A percentile compares a stretch with the other conserved stretches of the same genome.
Evolutionary conservation across 2,888 invertebrate genomes (phyloP).

Genomic region (Serrognathus titanus): DNA sequence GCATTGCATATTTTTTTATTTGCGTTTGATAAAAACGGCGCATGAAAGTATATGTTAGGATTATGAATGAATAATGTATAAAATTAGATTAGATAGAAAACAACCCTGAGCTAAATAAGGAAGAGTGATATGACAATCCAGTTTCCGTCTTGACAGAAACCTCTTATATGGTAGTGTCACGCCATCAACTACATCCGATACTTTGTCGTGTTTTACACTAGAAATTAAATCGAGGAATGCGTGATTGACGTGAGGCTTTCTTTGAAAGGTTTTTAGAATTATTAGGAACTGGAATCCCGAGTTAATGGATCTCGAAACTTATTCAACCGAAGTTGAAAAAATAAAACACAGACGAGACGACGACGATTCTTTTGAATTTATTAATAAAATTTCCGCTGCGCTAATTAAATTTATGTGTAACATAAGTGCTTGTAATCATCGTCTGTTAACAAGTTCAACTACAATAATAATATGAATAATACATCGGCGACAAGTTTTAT

Average conservation of each 20-base stretch:
- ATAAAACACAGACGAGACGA: slow-evolving; percentile 28
- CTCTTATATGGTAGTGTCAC: slow-evolving; percentile 11
- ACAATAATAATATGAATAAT: slow-evolving; percentile 9
- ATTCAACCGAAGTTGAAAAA: slow-evolving; percentile 24
- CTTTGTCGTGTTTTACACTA: slow-evolving; percentile 26
- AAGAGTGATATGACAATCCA: slow-evolving; percentile 13
- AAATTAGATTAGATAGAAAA: not conserved
- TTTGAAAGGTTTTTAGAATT: slow-evolving; percentile 33
- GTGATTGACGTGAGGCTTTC: slow-evolving; percentile 27
- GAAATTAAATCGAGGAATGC: slow-evolving; percentile 28
- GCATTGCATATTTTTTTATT: too few relatives aligned
- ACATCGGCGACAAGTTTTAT: slow-evolving; percentile 1
- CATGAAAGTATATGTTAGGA: not conserved
- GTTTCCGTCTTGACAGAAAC: slow-evolving; percentile 8
- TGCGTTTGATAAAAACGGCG: not conserved
- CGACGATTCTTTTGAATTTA: slow-evolving; percentile 7
- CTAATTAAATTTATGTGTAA: slow-evolving; percentile 9
- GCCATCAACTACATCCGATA: slow-evolving; percentile 20
- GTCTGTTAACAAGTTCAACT: slow-evolving; percentile 15
- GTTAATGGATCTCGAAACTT: slow-evolving; percentile 32
- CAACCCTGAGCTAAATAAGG: not conserved
- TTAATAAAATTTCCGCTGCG: slow-evolving; percentile 1
- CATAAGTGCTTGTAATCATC: not conserved
- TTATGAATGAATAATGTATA: too few relatives aligned
- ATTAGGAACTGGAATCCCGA: slow-evolving; percentile 34